Conservation (phyloP, 2,888 invertebrate species). For the Nineta flava region DNA sequence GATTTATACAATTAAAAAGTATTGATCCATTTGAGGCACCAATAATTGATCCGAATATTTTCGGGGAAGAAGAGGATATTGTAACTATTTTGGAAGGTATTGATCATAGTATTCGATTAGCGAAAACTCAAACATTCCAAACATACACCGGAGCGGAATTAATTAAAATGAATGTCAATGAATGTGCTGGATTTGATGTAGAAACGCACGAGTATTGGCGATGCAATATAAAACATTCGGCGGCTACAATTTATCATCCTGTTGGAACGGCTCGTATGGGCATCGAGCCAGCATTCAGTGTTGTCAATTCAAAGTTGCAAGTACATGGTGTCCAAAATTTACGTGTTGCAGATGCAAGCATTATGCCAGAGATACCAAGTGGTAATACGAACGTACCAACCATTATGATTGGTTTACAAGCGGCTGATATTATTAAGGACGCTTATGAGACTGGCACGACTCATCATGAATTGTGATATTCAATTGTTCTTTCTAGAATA, state of each 20-base stretch:
- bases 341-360: slow-evolving; percentile 3
- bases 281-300: background rate
- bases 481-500: background rate
- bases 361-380: slow-evolving; percentile 2
- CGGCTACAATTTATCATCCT: slow-evolving; percentile 19
- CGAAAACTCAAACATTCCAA: slow-evolving; percentile 38
- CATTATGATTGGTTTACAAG: slow-evolving; percentile 4
- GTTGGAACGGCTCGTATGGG: slow-evolving; percentile 22
- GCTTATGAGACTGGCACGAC: background rate
- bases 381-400: slow-evolving; percentile 2
- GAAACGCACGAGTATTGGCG: slow-evolving; percentile 32
- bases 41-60: slow-evolving; percentile 16
- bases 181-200: slow-evolving; percentile 27
- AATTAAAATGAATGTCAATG: slow-evolving; percentile 32
- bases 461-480: background rate
- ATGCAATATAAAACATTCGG: slow-evolving; percentile 25
- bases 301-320: slow-evolving; percentile 1
- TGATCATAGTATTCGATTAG: slow-evolving; percentile 19
- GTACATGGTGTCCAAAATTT: slow-evolving; percentile 2
- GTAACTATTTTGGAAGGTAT: slow-evolving; percentile 42
- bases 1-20: slow-evolving; percentile 17
- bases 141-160: slow-evolving; percentile 33
- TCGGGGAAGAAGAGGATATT: slow-evolving; percentile 30
- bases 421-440: slow-evolving; percentile 3
- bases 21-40: slow-evolving; percentile 19